phyloP scores from a whole-genome alignment of 2,113 vertebrate species.

The Gadus chalcogrammus region DNA sequence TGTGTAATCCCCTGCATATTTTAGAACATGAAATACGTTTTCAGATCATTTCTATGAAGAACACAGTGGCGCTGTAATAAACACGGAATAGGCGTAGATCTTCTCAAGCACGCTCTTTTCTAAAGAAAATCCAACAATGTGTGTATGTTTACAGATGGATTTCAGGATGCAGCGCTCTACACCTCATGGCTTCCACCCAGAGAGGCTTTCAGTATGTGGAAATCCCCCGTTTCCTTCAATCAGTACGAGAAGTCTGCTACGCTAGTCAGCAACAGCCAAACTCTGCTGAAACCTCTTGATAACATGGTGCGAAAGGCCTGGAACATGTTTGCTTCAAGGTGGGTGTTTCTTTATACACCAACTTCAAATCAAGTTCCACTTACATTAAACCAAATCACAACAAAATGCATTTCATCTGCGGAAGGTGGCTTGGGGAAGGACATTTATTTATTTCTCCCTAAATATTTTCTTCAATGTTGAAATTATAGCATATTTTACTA shows the following conservation, averaged over 20 bases:
- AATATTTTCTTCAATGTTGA: neutral
- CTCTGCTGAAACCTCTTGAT: slow-evolving; percentile 84
- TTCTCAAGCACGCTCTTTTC: neutral
- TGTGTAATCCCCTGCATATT: neutral
- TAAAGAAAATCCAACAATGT: neutral
- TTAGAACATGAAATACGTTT: neutral
- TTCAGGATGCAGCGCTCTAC: slow-evolving; percentile 83
- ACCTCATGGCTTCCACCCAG: slow-evolving; percentile 81
- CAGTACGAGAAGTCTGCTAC: slow-evolving; percentile 89
- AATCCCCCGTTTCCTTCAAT: slow-evolving; percentile 81
- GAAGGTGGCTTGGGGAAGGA: neutral
- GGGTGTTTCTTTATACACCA: slow-evolving; percentile 55
- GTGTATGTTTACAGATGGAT: slow-evolving; percentile 70
- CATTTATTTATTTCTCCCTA: neutral
- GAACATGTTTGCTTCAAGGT: slow-evolving; percentile 98
- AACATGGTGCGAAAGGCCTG: slow-evolving; percentile 90
- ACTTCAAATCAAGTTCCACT: neutral
- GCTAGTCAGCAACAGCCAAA: slow-evolving; percentile 92
- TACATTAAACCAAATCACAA: neutral
- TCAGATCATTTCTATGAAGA: neutral
- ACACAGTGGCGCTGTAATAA: neutral
- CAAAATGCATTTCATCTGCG: slow-evolving; percentile 1
- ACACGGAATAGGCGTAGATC: neutral
- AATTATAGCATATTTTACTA: neutral
- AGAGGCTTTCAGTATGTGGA: slow-evolving; percentile 78